phyloP scores from a whole-genome alignment of 2,113 vertebrate species.

The Peromyscus californicus region DNA sequence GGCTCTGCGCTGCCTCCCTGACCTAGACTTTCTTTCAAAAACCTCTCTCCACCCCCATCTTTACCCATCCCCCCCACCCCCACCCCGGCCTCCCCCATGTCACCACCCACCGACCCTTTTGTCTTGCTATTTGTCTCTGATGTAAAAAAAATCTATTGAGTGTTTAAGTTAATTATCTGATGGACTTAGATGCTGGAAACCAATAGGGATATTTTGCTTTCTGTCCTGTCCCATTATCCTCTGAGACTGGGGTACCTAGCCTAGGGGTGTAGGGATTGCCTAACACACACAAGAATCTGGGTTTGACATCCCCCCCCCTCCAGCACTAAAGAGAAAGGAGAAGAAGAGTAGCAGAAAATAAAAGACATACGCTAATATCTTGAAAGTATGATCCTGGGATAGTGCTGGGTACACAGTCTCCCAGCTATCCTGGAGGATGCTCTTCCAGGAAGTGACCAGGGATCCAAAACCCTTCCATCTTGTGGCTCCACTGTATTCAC shows the following conservation, averaged over 20 bases:
- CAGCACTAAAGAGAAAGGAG: not conserved
- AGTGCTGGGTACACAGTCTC: not conserved
- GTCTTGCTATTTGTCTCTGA: not conserved
- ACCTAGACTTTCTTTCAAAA: not conserved
- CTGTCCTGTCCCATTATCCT: not conserved
- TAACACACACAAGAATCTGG: not conserved
- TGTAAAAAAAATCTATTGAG: not conserved
- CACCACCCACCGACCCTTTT: not conserved
- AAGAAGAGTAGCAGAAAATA: not conserved
- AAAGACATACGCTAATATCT: not conserved
- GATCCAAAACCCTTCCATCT: not conserved
- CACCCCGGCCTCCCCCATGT: accelerated
- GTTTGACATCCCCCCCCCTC: not conserved
- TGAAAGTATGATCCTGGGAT: not conserved
- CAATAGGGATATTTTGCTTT: not conserved
- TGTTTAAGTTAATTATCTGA: not conserved
- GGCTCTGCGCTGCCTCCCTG: not conserved
- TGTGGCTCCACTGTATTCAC: not conserved
- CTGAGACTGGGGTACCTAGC: not conserved
- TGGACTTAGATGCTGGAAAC: slow-evolving; percentile 6
- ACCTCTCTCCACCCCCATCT: not conserved
- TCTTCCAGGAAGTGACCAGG: not conserved
- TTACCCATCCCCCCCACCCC: no score
- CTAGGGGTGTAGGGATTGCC: not conserved
- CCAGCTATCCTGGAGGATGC: not conserved